These are phyloP conservation scores for Lamellibrachia columna DNA, from an alignment of 2,888 invertebrate genomes.

Conservation along the genomic window DNA sequence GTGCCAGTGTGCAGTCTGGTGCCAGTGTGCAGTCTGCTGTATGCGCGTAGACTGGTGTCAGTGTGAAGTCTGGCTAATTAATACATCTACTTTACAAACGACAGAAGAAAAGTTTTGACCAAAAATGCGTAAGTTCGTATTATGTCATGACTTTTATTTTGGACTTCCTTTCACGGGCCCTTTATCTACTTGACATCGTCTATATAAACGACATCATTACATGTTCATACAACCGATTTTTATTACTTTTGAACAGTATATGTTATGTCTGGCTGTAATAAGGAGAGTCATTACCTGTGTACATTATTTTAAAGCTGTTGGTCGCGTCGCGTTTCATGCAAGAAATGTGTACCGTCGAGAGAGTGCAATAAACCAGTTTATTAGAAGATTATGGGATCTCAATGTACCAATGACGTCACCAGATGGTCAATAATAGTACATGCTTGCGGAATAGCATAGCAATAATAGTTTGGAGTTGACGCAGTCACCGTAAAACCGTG, in stretches of 20 bases:
- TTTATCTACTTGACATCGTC: neutral
- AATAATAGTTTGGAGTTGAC: neutral
- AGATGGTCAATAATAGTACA: neutral
- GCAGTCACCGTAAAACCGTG: neutral
- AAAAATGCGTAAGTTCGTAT: no score
- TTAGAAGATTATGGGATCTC: neutral
- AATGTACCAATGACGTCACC: conserved; percentile 5
- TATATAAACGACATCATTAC: neutral
- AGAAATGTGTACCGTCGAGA: neutral
- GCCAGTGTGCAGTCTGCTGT: no score
- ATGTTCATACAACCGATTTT: neutral
- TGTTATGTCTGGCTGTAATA: neutral
- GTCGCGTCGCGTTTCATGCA: neutral
- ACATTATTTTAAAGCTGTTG: neutral
- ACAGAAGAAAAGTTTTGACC: no score
- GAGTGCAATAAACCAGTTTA: neutral
- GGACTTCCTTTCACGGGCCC: neutral
- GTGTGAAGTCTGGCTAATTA: no score
- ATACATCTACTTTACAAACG: no score
- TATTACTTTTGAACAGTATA: neutral
- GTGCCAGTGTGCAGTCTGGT: no score
- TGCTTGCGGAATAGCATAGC: neutral
- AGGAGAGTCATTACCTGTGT: neutral
- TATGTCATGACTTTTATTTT: neutral
- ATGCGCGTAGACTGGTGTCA: no score